phyloP scores from a whole-genome alignment of 2,888 invertebrate species.

The Volucella inflata region DNA sequence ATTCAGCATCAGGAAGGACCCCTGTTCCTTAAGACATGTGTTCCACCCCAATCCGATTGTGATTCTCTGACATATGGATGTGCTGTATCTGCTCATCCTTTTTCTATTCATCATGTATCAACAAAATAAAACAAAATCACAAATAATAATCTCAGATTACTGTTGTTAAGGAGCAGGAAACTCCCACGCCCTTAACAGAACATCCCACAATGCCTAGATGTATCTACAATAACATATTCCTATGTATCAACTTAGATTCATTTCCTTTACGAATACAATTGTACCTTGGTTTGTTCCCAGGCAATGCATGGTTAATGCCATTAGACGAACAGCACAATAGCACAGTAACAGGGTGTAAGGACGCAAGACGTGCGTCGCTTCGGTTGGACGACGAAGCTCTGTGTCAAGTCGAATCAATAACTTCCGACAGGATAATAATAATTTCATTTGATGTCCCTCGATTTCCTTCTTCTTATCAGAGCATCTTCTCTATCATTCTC shows the following conservation, averaged over 20 bases:
- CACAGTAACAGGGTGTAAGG: too few species aligned
- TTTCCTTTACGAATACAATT: constrained; percentile 33
- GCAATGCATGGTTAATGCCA: constrained; percentile 11
- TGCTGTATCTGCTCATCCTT: neutral
- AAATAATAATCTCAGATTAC: constrained; percentile 47
- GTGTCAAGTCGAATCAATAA: constrained; percentile 56
- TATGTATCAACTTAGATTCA: neutral
- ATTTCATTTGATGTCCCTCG: constrained; percentile 44
- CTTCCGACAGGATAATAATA: constrained; percentile 61
- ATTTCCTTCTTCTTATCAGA: constrained; percentile 12
- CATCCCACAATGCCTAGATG: neutral
- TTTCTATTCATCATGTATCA: neutral
- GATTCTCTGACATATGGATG: neutral
- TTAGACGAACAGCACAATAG: constrained; percentile 19
- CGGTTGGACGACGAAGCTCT: constrained; percentile 35
- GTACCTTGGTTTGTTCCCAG: constrained; percentile 13
- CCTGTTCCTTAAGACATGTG: constrained; percentile 6
- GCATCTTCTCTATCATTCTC: neutral
- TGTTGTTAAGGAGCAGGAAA: constrained; percentile 1
- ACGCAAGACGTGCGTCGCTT: constrained; percentile 12
- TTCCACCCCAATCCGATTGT: neutral
- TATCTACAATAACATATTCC: too few species aligned
- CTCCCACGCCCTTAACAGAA: neutral
- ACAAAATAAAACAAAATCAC: constrained; percentile 18
- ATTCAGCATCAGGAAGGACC: neutral